A percentile compares a stretch with the other conserved stretches of the same genome.
phyloP scores from a whole-genome alignment of 1,140 invertebrate genomes.

The Anagrus nilaparvatae region DNA sequence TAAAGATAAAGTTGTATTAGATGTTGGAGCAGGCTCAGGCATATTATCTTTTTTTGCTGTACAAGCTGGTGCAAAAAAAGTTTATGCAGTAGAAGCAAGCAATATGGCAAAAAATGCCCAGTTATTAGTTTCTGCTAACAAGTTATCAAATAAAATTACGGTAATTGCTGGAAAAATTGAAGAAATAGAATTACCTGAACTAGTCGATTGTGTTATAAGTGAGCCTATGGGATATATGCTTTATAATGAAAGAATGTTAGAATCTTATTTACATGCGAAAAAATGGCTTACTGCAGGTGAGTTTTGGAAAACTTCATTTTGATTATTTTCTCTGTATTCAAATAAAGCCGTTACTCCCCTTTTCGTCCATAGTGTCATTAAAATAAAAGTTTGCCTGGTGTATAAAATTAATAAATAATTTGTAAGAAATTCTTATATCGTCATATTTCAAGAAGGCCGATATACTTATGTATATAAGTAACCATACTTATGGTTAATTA shows the following conservation, averaged over 20 bases:
- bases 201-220: slow-evolving; percentile 94
- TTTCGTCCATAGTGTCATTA: too few species aligned
- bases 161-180: slow-evolving; percentile 98
- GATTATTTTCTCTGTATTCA: too few species aligned
- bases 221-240: slow-evolving; percentile 99
- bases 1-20: slow-evolving; percentile 83
- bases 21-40: slow-evolving; percentile 94
- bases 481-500: too few species aligned
- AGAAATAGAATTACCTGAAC: slow-evolving; percentile 91
- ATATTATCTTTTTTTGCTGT: slow-evolving; percentile 98
- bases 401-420: too few species aligned
- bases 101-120: slow-evolving; percentile 97
- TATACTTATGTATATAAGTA: too few species aligned
- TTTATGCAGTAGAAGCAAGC: slow-evolving; percentile 97
- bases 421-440: too few species aligned
- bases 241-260: slow-evolving; percentile 98
- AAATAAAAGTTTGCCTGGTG: too few species aligned
- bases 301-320: too few species aligned
- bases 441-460: too few species aligned
- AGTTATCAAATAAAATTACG: slow-evolving; percentile 73
- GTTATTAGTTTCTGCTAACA: slow-evolving; percentile 82
- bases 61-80: slow-evolving; percentile 92
- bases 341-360: too few species aligned
- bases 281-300: slow-evolving; percentile 90
- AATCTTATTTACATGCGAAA: slow-evolving; percentile 97